Evolutionary conservation across 2,113 vertebrate species (phyloP), one percentile per base, ranked within the genome.

Genomic region (Corydoras maculifer): DNA sequence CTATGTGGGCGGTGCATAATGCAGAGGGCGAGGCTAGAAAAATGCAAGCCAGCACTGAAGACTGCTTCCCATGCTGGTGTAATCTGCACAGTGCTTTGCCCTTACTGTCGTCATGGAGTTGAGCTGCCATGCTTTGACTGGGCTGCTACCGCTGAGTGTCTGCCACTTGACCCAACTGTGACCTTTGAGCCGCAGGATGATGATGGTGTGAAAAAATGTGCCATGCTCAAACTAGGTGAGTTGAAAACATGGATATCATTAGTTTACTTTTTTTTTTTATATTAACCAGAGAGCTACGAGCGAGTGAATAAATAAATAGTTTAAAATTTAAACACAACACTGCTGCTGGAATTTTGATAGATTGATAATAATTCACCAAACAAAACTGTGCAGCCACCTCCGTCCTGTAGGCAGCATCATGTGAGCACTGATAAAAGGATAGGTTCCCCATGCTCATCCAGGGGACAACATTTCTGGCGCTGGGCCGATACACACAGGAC

Each of bases 91-190:
- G 69, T 87, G 32, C 48, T 62, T 18, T 90, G 88, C 62, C 81
- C 84, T 0, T 14, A 66, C 72, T 90, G 89, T 66, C 62, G 14
- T 59, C 70, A 75, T 67, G 54, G 70, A 0, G 84, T 90, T 14
- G 89, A 89, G 77, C 81, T 90, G 70, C 88, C 88, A 0, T 88
- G 88, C 58, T 68, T 74, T 81, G 79, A 73, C 7, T 86, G 84
- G 86, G 79, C 82, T 0, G 73, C 80, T 25, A 86, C 85, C 32
- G 51, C 71, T 15, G 76, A 78, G 58, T 85, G 83, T 72, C 81
- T 90, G 49, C 89, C 87, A 18, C 67, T 75, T 25, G 77, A 87
- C 68, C 84, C 86, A 18, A 80, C 67, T 0, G 68, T 83, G 62
- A 77, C 11, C 35, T 54, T 65, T 58, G 60, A 72, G 6, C 31